Percentiles rank a stretch among this genome's conserved stretches.
Conservation (phyloP, 1,140 invertebrate species). For the Nasonia longicornis region DNA sequence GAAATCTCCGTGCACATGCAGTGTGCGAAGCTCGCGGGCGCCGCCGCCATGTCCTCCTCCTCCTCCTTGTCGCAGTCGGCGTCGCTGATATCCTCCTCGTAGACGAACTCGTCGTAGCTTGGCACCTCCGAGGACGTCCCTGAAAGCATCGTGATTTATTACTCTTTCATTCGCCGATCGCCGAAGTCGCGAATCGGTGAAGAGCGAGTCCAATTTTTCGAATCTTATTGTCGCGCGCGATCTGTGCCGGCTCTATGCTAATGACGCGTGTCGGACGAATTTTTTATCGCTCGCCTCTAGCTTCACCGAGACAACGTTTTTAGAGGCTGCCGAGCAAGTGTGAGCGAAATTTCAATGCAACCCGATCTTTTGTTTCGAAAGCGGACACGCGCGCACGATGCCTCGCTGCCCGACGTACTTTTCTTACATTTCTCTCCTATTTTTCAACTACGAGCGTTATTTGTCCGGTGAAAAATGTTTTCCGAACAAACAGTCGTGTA, state of each 20-base stretch:
- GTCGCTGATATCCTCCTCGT: neutral
- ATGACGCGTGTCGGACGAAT: conserved; percentile 13
- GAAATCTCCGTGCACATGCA: conserved; percentile 59
- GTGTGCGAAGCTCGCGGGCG: conserved; percentile 19
- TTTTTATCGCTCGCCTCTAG: conserved; percentile 12
- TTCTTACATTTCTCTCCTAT: too few relatives aligned
- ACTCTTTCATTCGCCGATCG: neutral
- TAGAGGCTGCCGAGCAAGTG: neutral
- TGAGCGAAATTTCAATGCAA: neutral
- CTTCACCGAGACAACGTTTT: neutral
- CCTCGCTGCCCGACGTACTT: too few relatives aligned
- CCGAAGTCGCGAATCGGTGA: neutral
- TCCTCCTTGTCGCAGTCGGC: neutral
- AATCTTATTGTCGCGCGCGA: neutral
- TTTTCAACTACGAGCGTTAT: neutral
- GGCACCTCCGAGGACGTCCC: conserved; percentile 8
- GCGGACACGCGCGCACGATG: too few relatives aligned
- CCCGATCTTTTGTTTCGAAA: too few relatives aligned
- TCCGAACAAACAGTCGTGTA: neutral
- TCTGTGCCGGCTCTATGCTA: conserved; percentile 2
- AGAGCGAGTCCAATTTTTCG: neutral
- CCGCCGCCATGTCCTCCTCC: neutral
- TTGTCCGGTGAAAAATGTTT: neutral
- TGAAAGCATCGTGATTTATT: conserved; percentile 35
- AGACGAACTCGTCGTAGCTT: neutral